Conservation (phyloP, 2,113 vertebrate genomes). For the Brienomyrus brachyistius region DNA sequence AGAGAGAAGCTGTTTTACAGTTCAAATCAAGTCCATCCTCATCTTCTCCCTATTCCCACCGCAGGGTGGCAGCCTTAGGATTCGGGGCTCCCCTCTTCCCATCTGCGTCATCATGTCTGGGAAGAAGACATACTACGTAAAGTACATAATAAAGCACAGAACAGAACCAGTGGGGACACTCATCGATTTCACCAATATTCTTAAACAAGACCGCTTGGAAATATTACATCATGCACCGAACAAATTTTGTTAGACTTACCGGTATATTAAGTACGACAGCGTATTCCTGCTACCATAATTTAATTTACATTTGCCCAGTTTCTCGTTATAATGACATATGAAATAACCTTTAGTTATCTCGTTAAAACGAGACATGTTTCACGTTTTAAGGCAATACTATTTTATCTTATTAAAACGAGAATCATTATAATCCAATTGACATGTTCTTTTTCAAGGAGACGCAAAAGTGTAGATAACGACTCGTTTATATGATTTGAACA, state of each 20-base stretch:
- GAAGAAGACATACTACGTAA: background rate
- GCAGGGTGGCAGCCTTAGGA: background rate
- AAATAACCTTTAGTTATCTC: background rate
- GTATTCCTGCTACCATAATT: background rate
- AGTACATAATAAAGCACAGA: background rate
- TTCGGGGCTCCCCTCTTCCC: background rate
- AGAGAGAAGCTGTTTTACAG: background rate
- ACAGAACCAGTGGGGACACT: background rate
- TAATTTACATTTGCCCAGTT: background rate
- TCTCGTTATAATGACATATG: background rate
- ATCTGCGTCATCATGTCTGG: background rate
- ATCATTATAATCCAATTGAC: background rate
- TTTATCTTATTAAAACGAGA: background rate
- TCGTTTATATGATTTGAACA: background rate
- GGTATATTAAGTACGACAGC: background rate
- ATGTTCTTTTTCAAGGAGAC: background rate
- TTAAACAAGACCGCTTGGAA: background rate
- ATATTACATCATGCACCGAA: background rate
- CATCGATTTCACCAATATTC: background rate
- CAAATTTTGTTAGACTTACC: background rate
- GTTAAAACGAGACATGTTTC: no score
- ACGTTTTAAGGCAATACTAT: no score
- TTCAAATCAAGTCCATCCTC: background rate
- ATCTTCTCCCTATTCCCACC: background rate
- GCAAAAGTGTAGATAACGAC: background rate